Conservation (phyloP, 2,888 invertebrate species). For the Epistrophella euchroma region DNA sequence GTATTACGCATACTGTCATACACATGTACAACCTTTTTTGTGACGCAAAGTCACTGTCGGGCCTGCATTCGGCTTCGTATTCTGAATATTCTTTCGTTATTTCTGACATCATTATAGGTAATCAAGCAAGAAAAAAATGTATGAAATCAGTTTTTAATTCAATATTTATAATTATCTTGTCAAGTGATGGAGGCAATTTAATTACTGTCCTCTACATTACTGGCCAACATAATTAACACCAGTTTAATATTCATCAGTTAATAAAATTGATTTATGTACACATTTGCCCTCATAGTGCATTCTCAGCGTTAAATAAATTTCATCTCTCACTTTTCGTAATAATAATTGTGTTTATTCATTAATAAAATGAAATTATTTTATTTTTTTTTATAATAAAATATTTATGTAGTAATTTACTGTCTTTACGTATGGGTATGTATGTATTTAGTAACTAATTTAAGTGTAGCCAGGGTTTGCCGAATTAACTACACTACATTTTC, state of each 20-base stretch:
- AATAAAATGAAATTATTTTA: background rate
- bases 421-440: too few species aligned
- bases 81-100: background rate
- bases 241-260: conserved; percentile 38
- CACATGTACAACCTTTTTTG: too few species aligned
- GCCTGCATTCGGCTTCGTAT: too few species aligned
- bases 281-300: background rate
- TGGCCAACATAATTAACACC: conserved; percentile 16
- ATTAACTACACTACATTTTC: too few species aligned
- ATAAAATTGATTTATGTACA: background rate
- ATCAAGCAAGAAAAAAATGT: background rate
- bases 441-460: background rate
- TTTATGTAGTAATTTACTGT: background rate
- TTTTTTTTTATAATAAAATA: background rate
- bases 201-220: conserved; percentile 15
- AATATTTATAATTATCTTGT: conserved; percentile 8
- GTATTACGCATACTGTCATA: too few species aligned
- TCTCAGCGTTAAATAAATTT: conserved; percentile 15
- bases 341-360: conserved; percentile 22
- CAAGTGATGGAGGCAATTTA: conserved; percentile 28
- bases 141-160: background rate
- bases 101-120: background rate
- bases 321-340: background rate
- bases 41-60: too few species aligned
- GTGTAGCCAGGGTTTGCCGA: background rate